Evolutionary conservation across 2,888 invertebrate species (phyloP).

Genomic region (Meganola albula): DNA sequence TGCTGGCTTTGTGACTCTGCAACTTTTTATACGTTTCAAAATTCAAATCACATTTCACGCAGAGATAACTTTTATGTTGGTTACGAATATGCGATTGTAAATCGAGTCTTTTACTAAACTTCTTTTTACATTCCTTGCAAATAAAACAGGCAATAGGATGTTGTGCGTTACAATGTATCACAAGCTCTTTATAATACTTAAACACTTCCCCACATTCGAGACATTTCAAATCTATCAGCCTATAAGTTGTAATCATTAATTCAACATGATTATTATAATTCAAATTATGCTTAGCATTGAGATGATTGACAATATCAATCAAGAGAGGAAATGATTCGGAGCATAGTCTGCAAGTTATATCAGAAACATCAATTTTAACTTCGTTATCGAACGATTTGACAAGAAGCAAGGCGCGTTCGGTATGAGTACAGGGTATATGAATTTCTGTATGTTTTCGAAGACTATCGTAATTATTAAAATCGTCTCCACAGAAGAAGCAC

Average conservation of each 20-base stretch:
- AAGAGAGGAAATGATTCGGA: slow-evolving; percentile 20
- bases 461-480: slow-evolving; percentile 32
- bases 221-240: slow-evolving; percentile 51
- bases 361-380: slow-evolving; percentile 60
- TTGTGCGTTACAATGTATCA: slow-evolving; percentile 46
- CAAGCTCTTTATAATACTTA: slow-evolving; percentile 41
- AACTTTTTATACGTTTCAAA: slow-evolving; percentile 39
- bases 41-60: slow-evolving; percentile 39
- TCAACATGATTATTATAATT: slow-evolving; percentile 40
- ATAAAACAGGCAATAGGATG: slow-evolving; percentile 42
- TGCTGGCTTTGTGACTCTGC: slow-evolving; percentile 42
- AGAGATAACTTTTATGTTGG: slow-evolving; percentile 43
- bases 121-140: slow-evolving; percentile 44
- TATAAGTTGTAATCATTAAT: slow-evolving; percentile 39
- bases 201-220: slow-evolving; percentile 43
- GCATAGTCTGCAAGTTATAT: slow-evolving; percentile 50
- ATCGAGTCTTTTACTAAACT: slow-evolving; percentile 50
- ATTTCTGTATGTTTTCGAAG: slow-evolving; percentile 47
- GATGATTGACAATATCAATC: slow-evolving; percentile 33
- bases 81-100: slow-evolving; percentile 43
- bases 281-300: slow-evolving; percentile 43
- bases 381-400: slow-evolving; percentile 49
- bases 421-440: slow-evolving; percentile 45
- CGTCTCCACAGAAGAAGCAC: slow-evolving; percentile 61
- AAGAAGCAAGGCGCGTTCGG: slow-evolving; percentile 44